These are phyloP conservation scores for Cheirogaleus medius DNA, from an alignment of 2,113 vertebrate species.

Conservation along the genomic window DNA sequence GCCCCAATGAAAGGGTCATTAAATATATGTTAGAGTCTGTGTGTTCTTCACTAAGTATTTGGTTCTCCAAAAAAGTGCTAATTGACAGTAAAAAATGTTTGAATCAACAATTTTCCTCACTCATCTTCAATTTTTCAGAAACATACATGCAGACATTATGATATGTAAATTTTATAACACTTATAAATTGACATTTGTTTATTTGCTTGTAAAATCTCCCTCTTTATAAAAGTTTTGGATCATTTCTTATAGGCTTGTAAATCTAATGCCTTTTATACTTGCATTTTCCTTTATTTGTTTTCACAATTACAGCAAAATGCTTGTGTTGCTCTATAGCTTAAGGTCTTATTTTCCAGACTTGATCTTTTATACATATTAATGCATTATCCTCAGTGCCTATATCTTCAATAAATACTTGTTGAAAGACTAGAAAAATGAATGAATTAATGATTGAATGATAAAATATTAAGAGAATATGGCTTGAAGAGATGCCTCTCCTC, in stretches of 20 bases:
- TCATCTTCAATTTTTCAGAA: neutral
- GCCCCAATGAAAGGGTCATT: neutral
- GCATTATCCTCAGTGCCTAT: neutral
- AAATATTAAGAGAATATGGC: neutral
- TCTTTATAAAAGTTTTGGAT: neutral
- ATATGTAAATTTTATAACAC: neutral
- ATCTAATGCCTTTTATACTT: neutral
- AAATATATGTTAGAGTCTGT: neutral
- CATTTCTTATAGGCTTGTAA: neutral
- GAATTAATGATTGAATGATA: neutral
- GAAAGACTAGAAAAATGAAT: neutral
- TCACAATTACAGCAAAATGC: neutral
- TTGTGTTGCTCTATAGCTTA: neutral
- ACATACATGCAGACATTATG: neutral
- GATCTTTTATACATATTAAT: neutral
- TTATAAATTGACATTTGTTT: neutral
- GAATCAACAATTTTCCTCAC: neutral
- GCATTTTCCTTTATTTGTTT: neutral
- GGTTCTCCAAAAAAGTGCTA: neutral
- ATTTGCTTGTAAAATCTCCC: neutral
- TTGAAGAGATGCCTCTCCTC: neutral
- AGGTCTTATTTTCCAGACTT: neutral
- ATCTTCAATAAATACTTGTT: neutral
- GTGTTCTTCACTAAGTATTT: neutral
- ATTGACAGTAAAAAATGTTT: neutral